These are phyloP conservation scores for Calyptomena viridis DNA, from an alignment of 2,113 vertebrate species.

Conservation along the genomic window DNA sequence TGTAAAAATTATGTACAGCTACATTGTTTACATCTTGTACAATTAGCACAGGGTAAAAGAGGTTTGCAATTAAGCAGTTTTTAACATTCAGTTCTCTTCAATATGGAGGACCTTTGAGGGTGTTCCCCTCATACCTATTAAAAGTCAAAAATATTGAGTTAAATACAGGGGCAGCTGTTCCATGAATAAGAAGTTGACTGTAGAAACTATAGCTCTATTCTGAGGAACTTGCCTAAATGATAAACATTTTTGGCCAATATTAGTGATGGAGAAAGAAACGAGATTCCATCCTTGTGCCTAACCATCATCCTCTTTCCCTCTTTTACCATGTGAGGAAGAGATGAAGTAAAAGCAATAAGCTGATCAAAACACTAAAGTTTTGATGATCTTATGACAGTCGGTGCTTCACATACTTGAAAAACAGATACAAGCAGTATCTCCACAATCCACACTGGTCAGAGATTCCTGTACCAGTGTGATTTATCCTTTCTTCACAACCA, in stretches of 20 bases:
- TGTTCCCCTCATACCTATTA: background rate
- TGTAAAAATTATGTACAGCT: background rate
- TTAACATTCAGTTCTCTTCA: background rate
- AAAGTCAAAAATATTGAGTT: background rate
- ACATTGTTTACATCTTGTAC: background rate
- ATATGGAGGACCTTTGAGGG: background rate
- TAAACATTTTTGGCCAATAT: background rate
- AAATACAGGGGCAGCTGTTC: background rate
- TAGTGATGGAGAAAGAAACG: background rate
- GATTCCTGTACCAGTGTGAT: background rate
- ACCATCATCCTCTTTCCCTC: conserved; percentile 4
- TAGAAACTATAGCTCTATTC: background rate
- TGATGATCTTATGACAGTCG: conserved; percentile 49
- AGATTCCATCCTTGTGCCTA: background rate
- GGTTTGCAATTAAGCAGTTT: background rate
- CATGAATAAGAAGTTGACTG: background rate
- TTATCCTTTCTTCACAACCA: background rate
- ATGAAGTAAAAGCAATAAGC: conserved; percentile 57
- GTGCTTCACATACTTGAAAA: conserved; percentile 75
- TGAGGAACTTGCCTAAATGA: background rate
- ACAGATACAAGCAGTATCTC: conserved; percentile 32
- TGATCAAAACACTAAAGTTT: conserved; percentile 37
- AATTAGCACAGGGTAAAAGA: background rate
- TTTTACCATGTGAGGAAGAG: background rate
- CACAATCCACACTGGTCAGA: background rate